Conservation (phyloP, 2,113 vertebrate genomes). For the Sciurus niger region DNA sequence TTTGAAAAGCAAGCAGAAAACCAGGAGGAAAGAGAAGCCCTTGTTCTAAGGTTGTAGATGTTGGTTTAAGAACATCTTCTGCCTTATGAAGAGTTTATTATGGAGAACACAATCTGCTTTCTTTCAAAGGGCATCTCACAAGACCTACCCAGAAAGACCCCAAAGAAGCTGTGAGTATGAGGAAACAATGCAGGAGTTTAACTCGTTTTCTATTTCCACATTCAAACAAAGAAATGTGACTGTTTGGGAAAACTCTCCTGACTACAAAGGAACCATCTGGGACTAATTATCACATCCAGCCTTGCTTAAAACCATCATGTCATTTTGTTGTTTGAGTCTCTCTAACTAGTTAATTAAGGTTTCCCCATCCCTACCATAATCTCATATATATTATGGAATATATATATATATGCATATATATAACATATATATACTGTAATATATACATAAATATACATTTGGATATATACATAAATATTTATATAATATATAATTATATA, state of each 20-base stretch:
- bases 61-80: neutral
- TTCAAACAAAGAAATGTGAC: conserved; percentile 71
- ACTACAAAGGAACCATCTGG: conserved; percentile 75
- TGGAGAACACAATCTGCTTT: neutral
- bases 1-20: neutral
- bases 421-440: too few relatives aligned
- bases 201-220: conserved; percentile 61
- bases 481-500: neutral
- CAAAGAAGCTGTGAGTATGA: neutral
- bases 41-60: neutral
- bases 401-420: too few relatives aligned
- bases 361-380: neutral
- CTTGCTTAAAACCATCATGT: conserved; percentile 60
- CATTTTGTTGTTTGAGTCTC: conserved; percentile 70
- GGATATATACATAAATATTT: neutral
- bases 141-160: neutral
- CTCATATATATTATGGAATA: neutral
- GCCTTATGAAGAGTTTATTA: neutral
- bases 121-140: neutral
- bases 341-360: conserved; percentile 54
- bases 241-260: conserved; percentile 62
- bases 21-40: neutral
- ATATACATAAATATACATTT: neutral
- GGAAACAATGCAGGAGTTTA: neutral
- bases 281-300: conserved; percentile 58